phyloP scores from a whole-genome alignment of 92 coral and sea anemone genomes.

The Montipora capitata region DNA sequence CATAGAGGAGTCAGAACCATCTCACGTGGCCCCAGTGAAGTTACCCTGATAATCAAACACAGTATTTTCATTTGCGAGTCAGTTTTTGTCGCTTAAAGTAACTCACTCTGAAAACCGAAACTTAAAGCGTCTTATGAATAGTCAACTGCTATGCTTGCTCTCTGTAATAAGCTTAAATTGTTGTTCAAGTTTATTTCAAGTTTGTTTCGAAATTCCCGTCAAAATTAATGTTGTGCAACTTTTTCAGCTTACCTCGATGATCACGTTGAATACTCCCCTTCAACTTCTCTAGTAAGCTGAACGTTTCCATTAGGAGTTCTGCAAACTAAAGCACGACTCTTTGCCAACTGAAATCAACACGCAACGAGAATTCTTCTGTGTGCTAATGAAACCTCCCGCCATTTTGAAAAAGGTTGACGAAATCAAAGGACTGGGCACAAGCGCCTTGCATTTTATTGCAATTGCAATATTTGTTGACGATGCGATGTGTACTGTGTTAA shows the following conservation, averaged over 20 bases:
- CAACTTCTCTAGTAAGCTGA: conserved; percentile 20
- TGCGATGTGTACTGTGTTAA: too few relatives aligned
- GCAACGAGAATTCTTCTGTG: not conserved
- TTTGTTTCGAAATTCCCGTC: not conserved
- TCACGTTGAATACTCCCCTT: conserved; percentile 62
- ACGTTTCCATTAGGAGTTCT: conserved; percentile 44
- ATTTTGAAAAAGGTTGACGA: conserved; percentile 15
- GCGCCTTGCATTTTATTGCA: conserved; percentile 25
- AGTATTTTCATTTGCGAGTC: too few relatives aligned
- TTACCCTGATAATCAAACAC: too few relatives aligned
- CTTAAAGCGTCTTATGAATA: too few relatives aligned
- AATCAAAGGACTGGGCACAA: conserved; percentile 8
- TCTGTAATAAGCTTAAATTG: too few relatives aligned
- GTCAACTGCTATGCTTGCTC: too few relatives aligned
- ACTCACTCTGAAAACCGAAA: too few relatives aligned
- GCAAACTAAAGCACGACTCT: conserved; percentile 17
- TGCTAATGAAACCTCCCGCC: conserved; percentile 39
- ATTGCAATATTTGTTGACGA: not conserved
- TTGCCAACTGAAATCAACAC: conserved; percentile 48
- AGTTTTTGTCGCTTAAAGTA: too few relatives aligned
- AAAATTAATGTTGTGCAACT: not conserved
- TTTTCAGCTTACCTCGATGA: conserved; percentile 15
- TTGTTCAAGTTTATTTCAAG: too few relatives aligned
- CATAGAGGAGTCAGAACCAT: too few relatives aligned
- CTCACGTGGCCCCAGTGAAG: too few relatives aligned